Conservation (phyloP, 2,888 invertebrate genomes). For the Phortica magna region DNA sequence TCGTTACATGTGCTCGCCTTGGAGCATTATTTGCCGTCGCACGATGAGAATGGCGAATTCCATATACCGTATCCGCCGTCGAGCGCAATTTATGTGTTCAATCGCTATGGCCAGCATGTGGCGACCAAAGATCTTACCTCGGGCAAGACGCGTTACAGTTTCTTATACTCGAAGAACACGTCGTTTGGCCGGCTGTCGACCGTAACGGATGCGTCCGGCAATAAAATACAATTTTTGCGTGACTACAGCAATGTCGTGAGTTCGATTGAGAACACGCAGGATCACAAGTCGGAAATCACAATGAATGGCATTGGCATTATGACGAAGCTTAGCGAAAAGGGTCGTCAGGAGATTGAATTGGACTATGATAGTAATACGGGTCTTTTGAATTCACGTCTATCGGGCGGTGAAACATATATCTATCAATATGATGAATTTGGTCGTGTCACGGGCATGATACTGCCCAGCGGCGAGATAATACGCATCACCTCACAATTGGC, state of each 20-base stretch:
- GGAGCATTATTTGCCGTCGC: conserved; percentile 91
- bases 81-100: conserved; percentile 95
- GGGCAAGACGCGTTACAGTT: conserved; percentile 95
- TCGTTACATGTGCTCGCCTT: conserved; percentile 90
- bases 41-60: conserved; percentile 93
- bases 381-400: conserved; percentile 89
- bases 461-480: conserved; percentile 94
- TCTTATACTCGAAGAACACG: conserved; percentile 97
- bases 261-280: conserved; percentile 95
- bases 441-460: conserved; percentile 89
- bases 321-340: conserved; percentile 92
- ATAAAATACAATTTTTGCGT: conserved; percentile 93
- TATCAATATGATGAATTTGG: conserved; percentile 95
- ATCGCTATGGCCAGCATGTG: conserved; percentile 97
- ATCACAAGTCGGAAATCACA: conserved; percentile 93
- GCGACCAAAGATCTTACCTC: conserved; percentile 96
- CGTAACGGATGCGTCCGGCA: conserved; percentile 95
- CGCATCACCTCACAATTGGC: conserved; percentile 88
- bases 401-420: conserved; percentile 91
- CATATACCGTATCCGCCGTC: conserved; percentile 96
- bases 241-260: conserved; percentile 96
- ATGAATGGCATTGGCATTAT: conserved; percentile 96
- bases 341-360: conserved; percentile 91
- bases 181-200: conserved; percentile 96
- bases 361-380: conserved; percentile 95